Base-by-base conservation (phyloP, 2,113 vertebrate species). In the Sapajus apella region DNA sequence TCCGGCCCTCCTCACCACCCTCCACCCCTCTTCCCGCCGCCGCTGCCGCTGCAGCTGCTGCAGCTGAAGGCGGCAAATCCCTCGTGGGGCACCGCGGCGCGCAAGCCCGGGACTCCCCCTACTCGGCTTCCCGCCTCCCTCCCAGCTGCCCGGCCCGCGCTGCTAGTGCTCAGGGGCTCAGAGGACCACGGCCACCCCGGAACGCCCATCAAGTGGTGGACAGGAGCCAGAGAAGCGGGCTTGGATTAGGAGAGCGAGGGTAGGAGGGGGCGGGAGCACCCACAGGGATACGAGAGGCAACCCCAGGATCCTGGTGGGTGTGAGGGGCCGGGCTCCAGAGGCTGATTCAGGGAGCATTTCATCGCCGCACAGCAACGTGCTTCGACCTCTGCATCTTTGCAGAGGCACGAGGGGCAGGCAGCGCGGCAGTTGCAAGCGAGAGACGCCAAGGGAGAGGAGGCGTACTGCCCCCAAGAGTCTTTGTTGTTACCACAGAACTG, bases 291-390 rank as follows among this genome's bases (percentile, higher is more conserved):
- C 77, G 30, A 66, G 77, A 50, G 68, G 47, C 37, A 30, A 72
- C 64, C 56, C 91, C 45, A 17, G 56, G 93, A 75, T 75, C 90
- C 86, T 21, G 6, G 55, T 2, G n/a, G 56, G 37, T 47, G 72
- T 37, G 11, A n/a, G 93, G 37, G 35, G 6, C 50, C 14, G 2
- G 17, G 50, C 43, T 30, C 68, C 6, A 3, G 10, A 68, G 58
- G 61, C 68, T n/a, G 68, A 27, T 61, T 70, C 73, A 32, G 61
- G 30, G 82, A 94, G 73, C 86, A 0, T 85, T 73, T 96, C 72
- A 58, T 50, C 91, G 17, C 94, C 30, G 91, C 96, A 96, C 95
- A 50, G 89, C 91, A 94, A 97, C 72, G 95, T 94, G 97, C 96
- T 95, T 58, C 52, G 56, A 93, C 94, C 96, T 92, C 92, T 14